These are phyloP conservation scores for Orthonevra nobilis DNA, from an alignment of 2,888 invertebrate species.

Conservation along the genomic window DNA sequence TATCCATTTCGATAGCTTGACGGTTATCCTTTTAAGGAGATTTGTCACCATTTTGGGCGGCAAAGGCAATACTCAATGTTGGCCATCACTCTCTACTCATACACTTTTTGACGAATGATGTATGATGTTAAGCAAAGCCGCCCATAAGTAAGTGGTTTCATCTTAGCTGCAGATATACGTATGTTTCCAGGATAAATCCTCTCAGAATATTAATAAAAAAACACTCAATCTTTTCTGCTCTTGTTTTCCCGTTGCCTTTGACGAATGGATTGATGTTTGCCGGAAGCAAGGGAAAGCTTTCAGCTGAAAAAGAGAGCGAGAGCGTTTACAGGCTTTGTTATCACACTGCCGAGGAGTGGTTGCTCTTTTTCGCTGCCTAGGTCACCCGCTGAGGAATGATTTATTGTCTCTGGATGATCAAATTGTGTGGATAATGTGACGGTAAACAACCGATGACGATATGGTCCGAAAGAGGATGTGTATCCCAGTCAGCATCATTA, in stretches of 20 bases:
- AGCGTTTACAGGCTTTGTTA: neutral
- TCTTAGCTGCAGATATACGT: too few species aligned
- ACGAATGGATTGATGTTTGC: constrained; percentile 68
- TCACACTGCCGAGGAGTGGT: neutral
- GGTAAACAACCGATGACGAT: constrained; percentile 67
- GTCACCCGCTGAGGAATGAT: constrained; percentile 64
- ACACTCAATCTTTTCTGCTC: constrained; percentile 56
- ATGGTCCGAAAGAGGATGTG: constrained; percentile 1
- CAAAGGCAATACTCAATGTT: too few species aligned
- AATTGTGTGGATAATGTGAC: constrained; percentile 70
- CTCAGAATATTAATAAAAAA: constrained; percentile 63
- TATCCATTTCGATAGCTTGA: too few species aligned
- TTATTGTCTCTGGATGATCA: constrained; percentile 66
- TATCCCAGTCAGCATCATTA: constrained; percentile 53
- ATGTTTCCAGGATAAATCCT: constrained; percentile 22
- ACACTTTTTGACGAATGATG: too few species aligned
- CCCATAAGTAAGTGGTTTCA: too few species aligned
- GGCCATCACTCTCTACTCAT: too few species aligned
- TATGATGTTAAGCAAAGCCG: too few species aligned
- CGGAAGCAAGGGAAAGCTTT: constrained; percentile 48
- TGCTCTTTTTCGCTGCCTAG: constrained; percentile 10
- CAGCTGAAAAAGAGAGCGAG: constrained; percentile 14
- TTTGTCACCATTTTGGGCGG: too few species aligned
- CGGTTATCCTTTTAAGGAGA: too few species aligned
- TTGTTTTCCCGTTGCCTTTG: constrained; percentile 17